A percentile compares a stretch with the other conserved stretches of the same genome.
Evolutionary conservation across 37 sponge, comb jelly and placozoan species (phyloP).

Genomic region (Cliona cf. orientalis): DNA sequence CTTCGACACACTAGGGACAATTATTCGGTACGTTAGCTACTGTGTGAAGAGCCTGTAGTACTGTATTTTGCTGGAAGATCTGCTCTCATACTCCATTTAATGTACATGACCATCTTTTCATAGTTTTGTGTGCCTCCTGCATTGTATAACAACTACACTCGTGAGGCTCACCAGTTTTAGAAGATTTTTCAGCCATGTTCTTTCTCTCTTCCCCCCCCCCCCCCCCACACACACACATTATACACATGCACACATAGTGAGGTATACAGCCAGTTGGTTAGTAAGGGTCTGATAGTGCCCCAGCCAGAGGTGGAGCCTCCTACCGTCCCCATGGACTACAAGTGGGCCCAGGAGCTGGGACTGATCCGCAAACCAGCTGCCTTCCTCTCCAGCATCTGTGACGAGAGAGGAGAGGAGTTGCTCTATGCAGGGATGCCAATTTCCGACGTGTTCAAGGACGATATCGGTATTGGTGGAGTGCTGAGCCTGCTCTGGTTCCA

Average conservation of each 20-base stretch:
- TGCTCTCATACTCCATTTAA: background rate
- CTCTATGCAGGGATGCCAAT: conserved; percentile 98
- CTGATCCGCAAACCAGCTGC: conserved; percentile 92
- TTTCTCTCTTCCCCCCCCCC: background rate
- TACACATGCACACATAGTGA: conserved; percentile 49
- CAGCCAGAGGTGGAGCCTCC: conserved; percentile 90
- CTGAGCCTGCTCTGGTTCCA: conserved; percentile 97
- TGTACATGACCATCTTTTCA: background rate
- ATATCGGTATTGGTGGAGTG: conserved; percentile 96
- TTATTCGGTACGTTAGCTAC: conserved; percentile 56
- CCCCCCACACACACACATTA: background rate
- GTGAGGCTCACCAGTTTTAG: no score
- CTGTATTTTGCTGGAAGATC: background rate
- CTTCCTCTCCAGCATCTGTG: conserved; percentile 94
- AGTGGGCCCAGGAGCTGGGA: conserved; percentile 96
- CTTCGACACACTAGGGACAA: conserved; percentile 85
- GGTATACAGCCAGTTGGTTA: conserved; percentile 89
- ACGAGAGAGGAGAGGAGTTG: conserved; percentile 97
- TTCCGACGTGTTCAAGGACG: conserved; percentile 94
- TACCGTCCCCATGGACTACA: conserved; percentile 96
- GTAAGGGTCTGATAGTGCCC: conserved; percentile 72
- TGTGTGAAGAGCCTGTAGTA: background rate
- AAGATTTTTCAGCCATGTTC: no score
- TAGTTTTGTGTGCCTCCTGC: background rate
- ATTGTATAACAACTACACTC: background rate